Conservation (phyloP, 2,888 invertebrate genomes). For the Notodonta ziczac region DNA sequence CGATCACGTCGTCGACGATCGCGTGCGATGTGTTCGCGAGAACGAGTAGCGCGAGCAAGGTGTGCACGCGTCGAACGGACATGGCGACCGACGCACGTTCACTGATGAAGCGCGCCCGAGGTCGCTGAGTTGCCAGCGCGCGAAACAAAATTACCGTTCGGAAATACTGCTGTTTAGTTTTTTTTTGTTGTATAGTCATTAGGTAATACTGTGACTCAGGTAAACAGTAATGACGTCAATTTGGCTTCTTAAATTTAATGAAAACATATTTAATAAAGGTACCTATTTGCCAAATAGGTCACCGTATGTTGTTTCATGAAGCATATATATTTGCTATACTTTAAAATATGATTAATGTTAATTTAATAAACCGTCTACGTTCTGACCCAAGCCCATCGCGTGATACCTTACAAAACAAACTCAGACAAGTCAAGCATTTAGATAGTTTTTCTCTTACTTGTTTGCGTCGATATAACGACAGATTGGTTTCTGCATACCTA, state of each 20-base stretch:
- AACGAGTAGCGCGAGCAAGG: slow-evolving; percentile 56
- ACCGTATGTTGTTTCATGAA: too few species aligned
- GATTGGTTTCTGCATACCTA: too few species aligned
- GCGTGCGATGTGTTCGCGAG: slow-evolving; percentile 61
- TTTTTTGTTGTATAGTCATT: background rate
- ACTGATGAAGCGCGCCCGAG: slow-evolving; percentile 60
- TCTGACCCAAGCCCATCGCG: slow-evolving; percentile 12
- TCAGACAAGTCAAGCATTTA: too few species aligned
- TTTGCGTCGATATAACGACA: too few species aligned
- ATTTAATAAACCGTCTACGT: slow-evolving; percentile 19
- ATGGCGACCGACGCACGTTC: slow-evolving; percentile 68
- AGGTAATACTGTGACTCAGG: background rate
- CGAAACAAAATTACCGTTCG: slow-evolving; percentile 17
- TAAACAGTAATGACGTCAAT: too few species aligned
- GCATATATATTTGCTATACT: too few species aligned
- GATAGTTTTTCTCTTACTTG: too few species aligned
- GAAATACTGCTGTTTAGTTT: background rate
- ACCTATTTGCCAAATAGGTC: too few species aligned
- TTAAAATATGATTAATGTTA: slow-evolving; percentile 9
- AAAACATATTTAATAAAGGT: too few species aligned
- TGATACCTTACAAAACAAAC: slow-evolving; percentile 18
- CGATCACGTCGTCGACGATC: slow-evolving; percentile 85
- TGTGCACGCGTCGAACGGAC: slow-evolving; percentile 61
- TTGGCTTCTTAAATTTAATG: too few species aligned
- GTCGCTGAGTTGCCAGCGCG: slow-evolving; percentile 60